Evolutionary conservation across 2,888 invertebrate genomes (phyloP).

Genomic region (Lepeophtheirus nordmannii): DNA sequence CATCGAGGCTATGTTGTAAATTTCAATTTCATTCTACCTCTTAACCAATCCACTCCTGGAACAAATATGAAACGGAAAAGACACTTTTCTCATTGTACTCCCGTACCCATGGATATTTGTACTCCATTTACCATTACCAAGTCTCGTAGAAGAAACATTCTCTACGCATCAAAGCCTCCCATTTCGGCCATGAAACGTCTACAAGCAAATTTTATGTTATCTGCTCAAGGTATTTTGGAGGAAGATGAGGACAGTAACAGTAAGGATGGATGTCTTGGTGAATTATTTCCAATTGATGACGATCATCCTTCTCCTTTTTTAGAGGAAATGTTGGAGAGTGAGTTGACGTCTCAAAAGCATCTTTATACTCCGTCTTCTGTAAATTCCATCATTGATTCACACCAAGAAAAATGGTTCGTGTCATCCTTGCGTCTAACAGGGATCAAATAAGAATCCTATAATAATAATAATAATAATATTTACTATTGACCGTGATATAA

Average conservation of each 20-base stretch:
- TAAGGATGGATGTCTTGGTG: background rate
- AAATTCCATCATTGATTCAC: background rate
- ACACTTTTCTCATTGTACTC: background rate
- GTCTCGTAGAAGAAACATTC: background rate
- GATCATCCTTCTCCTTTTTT: too few species aligned
- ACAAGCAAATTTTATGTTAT: background rate
- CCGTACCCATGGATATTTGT: constrained; percentile 15
- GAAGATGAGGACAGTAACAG: background rate
- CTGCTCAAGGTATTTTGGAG: background rate
- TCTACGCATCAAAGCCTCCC: background rate
- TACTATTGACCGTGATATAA: too few species aligned
- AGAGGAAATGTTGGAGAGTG: background rate
- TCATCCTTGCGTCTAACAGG: background rate
- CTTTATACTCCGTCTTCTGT: background rate
- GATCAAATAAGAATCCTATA: background rate
- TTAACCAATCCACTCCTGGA: background rate
- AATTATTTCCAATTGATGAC: too few species aligned
- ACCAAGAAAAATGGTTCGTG: background rate
- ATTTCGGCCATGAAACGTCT: background rate
- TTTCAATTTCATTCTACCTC: background rate
- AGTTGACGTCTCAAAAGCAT: background rate
- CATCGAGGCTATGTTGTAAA: background rate
- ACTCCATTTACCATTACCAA: constrained; percentile 1
- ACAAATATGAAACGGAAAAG: background rate
- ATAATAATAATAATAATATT: too few species aligned